Evolutionary conservation across 2,888 invertebrate species (phyloP), one percentile per base, ranked within the genome.

Genomic region (Nomada goodeniana): DNA sequence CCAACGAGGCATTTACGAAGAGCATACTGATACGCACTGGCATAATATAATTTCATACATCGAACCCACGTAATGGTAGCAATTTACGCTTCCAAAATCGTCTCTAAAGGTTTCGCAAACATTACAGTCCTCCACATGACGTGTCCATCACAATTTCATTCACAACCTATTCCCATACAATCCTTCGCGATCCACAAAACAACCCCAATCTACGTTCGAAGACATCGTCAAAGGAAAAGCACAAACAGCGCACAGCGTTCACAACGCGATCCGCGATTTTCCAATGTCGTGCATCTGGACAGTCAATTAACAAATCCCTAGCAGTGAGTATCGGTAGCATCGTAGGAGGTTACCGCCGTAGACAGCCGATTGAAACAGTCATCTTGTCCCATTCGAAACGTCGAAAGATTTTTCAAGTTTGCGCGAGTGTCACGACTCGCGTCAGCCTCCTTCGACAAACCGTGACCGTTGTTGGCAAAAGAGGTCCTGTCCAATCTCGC

Each of bases 291-390:
- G 13, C 20, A 50, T 47, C 70, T 5, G 59, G 9, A 10, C 18
- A 9, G 53, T 55, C 13, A 44, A 53, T 47, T 20, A 53, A 23
- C 11, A 42, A 44, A 77, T 65, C 44, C 36, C 20, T 29, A 44
- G 3, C 50, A 29, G 26, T 13, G 44, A 59, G 50, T 44, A 26
- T 55, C 70, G 23, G 29, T 18, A 13, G 13, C 18, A 50, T 29
- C 20, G 44, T n/a, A 10, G 23, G 13, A 44, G 53, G 44, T 57
- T 47, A 3, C 36, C 42, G 15, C 23, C 44, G 36, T 52, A 13
- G 18, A 50, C 59, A 74, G 72, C 50, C 59, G 44, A 63, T 36
- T 15, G 60, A 60, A 64, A 52, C n/a, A 20, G n/a, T 60, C 57
- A 23, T 5, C 50, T 52, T 13, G 11, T 20, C 10, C 0, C 10